Evolutionary conservation across 2,888 invertebrate species (phyloP), one percentile per base, ranked within the genome.

Genomic region (Erebia epiphron): DNA sequence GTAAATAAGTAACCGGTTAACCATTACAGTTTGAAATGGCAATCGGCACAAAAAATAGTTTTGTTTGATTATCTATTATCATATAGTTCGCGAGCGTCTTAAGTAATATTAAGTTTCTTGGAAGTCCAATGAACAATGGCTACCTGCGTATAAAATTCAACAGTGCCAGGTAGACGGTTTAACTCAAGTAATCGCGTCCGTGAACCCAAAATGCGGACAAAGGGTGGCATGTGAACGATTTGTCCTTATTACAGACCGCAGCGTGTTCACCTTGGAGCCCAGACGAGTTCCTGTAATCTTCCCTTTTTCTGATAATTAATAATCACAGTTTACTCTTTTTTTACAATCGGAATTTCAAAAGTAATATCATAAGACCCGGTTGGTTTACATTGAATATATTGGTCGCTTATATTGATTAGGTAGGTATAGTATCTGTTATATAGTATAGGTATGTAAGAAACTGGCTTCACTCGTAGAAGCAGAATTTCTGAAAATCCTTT

Each of bases 151-250:
- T 60, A 73, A 75, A 62, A 70, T 60, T 70, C 57, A 75, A 72
- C 73, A 60, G 71, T 70, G 64, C 69, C 66, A 69, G 73, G 73
- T 73, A 72, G 73, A 66, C 49, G 72, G 67, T 63, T 70, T 70
- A 72, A 69, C 70, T 69, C 74, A 72, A 75, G 73, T 75, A 74
- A 77, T 82, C 78, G 83, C 83, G 85, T 83, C 86, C 86, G 82
- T 88, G 87, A 86, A 87, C 87, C 84, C 85, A 81, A 82, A 83
- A 86, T 81, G 83, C 86, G 86, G 88, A 90, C 90, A 89, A 89
- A 91, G 87, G 87, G 84, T 81, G 86, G 88, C 83, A 90, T 89
- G 87, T 87, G 87, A 89, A 90, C 88, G 88, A 88, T 89, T 87
- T 85, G 87, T 89, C 81, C 84, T 83, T 88, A 87, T 85, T 87